A percentile compares a stretch with the other conserved stretches of the same genome.
These are phyloP conservation scores for Eleutherodactylus coqui DNA, from an alignment of 2,797 vertebrate species.

Conservation along the genomic window DNA sequence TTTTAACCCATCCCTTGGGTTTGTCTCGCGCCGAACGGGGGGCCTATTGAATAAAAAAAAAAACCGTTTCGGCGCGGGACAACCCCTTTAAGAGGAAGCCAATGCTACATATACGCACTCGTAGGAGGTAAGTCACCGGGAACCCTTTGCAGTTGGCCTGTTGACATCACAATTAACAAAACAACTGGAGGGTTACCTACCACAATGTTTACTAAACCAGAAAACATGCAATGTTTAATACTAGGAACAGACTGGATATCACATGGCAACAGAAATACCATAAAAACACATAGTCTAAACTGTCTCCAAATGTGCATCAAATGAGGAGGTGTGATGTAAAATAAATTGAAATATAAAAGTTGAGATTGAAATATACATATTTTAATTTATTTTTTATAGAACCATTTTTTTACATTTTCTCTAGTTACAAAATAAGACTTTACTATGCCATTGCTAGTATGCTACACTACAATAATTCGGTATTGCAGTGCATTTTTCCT, in stretches of 20 bases:
- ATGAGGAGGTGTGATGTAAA: not conserved
- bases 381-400: too few relatives aligned
- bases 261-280: conserved; percentile 8
- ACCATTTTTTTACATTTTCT: too few relatives aligned
- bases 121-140: not conserved
- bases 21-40: too few relatives aligned
- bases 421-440: too few relatives aligned
- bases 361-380: too few relatives aligned
- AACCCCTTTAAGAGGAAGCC: conserved; percentile 2
- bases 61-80: too few relatives aligned
- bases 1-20: too few relatives aligned
- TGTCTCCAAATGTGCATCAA: conserved; percentile 29
- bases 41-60: too few relatives aligned
- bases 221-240: not conserved
- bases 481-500: too few relatives aligned
- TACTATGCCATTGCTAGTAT: too few relatives aligned
- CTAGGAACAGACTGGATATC: conserved; percentile 1
- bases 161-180: conserved; percentile 27
- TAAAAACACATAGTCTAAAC: conserved; percentile 5
- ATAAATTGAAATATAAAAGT: not conserved
- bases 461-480: too few relatives aligned
- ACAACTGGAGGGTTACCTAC: conserved; percentile 20
- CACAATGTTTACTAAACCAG: not conserved
- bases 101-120: too few relatives aligned
- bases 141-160: not conserved